Conservation (phyloP, 2,888 invertebrate species). For the Latrodectus elegans region DNA sequence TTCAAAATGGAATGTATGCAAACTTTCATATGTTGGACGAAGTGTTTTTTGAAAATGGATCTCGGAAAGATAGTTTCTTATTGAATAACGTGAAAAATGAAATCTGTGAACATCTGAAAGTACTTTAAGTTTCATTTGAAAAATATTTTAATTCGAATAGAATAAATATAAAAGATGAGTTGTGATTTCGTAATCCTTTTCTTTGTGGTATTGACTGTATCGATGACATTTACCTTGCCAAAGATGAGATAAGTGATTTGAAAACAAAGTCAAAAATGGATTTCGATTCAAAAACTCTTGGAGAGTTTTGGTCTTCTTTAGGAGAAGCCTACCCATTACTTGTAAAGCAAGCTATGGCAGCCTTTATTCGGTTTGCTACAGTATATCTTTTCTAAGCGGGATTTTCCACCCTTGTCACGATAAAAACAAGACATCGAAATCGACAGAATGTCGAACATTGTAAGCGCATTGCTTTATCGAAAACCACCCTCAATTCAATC, state of each 20-base stretch:
- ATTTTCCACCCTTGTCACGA: slow-evolving; percentile 56
- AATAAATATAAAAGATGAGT: too few relatives aligned
- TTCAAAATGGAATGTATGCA: slow-evolving; percentile 57
- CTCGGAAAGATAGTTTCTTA: slow-evolving; percentile 52
- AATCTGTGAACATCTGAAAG: too few relatives aligned
- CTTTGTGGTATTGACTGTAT: too few relatives aligned
- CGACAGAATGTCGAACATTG: slow-evolving; percentile 45
- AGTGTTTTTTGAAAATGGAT: slow-evolving; percentile 58
- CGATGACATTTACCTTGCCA: too few relatives aligned
- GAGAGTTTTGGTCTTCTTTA: slow-evolving; percentile 50
- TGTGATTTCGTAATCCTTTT: too few relatives aligned
- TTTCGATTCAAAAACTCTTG: slow-evolving; percentile 43
- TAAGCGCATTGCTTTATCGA: slow-evolving; percentile 50
- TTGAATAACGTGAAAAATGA: too few relatives aligned
- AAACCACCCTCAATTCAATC: slow-evolving; percentile 50
- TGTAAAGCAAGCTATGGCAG: slow-evolving; percentile 57
- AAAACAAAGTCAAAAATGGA: background rate
- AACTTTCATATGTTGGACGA: slow-evolving; percentile 60
- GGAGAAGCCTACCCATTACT: slow-evolving; percentile 59
- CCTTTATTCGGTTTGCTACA: slow-evolving; percentile 57
- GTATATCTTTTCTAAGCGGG: slow-evolving; percentile 50
- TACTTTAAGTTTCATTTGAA: too few relatives aligned
- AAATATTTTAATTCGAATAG: too few relatives aligned
- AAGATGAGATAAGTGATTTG: too few relatives aligned
- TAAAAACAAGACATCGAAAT: slow-evolving; percentile 62